These are phyloP conservation scores for Menidia beryllina DNA, from an alignment of 2,113 vertebrate species.

Conservation along the genomic window DNA sequence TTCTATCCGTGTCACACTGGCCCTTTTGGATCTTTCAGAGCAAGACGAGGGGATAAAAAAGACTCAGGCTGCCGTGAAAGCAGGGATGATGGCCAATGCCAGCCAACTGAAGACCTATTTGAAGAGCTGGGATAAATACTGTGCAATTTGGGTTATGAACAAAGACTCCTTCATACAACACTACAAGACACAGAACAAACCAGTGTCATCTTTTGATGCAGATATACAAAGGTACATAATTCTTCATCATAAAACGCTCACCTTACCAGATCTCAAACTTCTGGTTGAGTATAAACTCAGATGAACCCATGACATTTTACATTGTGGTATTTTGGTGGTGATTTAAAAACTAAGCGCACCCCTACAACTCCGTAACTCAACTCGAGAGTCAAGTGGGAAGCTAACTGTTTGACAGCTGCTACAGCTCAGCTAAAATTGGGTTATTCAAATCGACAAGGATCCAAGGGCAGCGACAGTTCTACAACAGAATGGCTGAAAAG, in stretches of 20 bases:
- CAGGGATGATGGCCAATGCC: slow-evolving; percentile 82
- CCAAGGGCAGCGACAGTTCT: no score
- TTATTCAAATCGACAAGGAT: no score
- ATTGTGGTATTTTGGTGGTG: no score
- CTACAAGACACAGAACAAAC: slow-evolving; percentile 85
- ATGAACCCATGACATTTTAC: no score
- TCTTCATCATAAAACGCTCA: neutral
- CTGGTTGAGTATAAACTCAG: no score
- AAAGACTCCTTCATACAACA: slow-evolving; percentile 87
- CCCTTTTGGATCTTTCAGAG: slow-evolving; percentile 69
- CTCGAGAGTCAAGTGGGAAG: no score
- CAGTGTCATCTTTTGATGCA: slow-evolving; percentile 87
- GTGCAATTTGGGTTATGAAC: slow-evolving; percentile 90
- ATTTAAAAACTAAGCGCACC: neutral
- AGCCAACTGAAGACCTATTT: slow-evolving; percentile 83
- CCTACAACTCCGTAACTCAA: no score
- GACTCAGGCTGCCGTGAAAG: slow-evolving; percentile 83
- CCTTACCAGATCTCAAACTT: neutral
- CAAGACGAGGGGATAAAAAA: slow-evolving; percentile 88
- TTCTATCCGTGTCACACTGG: neutral
- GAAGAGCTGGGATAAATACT: slow-evolving; percentile 89
- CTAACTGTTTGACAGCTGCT: no score
- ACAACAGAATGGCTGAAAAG: no score
- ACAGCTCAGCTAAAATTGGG: no score
- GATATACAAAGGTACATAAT: slow-evolving; percentile 84